Evolutionary conservation across 2,888 invertebrate species (phyloP).

Genomic region (Brachynemurus nebulosus): DNA sequence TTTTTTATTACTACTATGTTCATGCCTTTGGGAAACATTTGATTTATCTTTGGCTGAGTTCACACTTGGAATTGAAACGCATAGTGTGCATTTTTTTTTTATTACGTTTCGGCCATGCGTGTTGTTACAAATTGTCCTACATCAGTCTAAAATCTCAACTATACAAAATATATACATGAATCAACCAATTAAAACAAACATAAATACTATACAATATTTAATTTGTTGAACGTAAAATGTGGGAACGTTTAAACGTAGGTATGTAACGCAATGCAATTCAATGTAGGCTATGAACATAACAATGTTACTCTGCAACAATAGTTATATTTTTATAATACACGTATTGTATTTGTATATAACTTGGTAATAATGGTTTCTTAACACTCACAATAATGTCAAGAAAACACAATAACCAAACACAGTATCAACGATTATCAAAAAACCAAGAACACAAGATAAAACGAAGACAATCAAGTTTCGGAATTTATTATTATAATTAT

Average conservation of each 20-base stretch:
- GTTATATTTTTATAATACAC: background rate
- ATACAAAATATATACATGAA: conserved; percentile 1
- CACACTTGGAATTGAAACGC: background rate
- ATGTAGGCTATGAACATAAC: conserved; percentile 1
- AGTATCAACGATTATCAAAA: too few relatives aligned
- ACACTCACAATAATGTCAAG: too few relatives aligned
- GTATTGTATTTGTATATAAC: background rate
- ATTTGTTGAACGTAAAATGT: background rate
- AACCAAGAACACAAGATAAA: too few relatives aligned
- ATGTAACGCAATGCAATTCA: too few relatives aligned
- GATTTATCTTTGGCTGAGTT: conserved; percentile 7
- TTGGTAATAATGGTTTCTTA: too few relatives aligned
- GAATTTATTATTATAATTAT: too few relatives aligned
- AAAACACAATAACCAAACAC: too few relatives aligned
- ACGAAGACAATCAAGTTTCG: too few relatives aligned
- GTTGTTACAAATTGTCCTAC: conserved; percentile 2
- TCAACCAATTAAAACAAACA: conserved; percentile 2
- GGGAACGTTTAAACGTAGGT: too few relatives aligned
- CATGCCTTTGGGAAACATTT: conserved; percentile 8
- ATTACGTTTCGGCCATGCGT: background rate
- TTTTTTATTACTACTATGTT: conserved; percentile 6
- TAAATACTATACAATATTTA: conserved; percentile 2
- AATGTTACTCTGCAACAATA: background rate
- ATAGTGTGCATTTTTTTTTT: background rate
- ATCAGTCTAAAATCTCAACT: conserved; percentile 6